Conservation (phyloP, 2,797 vertebrate genomes). For the Ptychobarbus kaznakovi region DNA sequence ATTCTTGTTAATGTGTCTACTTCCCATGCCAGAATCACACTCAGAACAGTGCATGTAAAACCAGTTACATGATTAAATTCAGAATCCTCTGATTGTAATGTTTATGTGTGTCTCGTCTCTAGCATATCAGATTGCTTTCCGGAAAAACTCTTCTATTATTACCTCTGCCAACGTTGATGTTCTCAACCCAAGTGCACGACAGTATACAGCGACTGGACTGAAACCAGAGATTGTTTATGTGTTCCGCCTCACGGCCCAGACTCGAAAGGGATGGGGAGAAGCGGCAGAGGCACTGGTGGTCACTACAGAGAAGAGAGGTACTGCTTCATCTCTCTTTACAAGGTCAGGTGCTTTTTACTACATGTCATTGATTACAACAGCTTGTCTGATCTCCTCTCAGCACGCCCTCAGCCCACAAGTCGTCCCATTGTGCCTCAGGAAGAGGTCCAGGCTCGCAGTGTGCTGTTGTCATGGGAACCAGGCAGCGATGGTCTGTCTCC, state of each 20-base stretch:
- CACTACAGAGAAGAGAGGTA: conserved; percentile 97
- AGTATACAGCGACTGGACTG: conserved; percentile 87
- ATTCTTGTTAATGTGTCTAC: too few relatives aligned
- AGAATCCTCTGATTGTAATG: conserved; percentile 12
- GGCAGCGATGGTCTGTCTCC: conserved; percentile 87
- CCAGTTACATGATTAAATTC: neutral
- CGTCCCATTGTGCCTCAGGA: conserved; percentile 91
- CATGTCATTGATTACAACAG: neutral
- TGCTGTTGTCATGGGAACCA: conserved; percentile 91
- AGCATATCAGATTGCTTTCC: conserved; percentile 95
- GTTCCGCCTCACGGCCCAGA: conserved; percentile 94
- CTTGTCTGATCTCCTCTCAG: conserved; percentile 69
- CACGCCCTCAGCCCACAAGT: conserved; percentile 91
- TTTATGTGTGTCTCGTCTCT: conserved; percentile 22
- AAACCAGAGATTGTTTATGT: conserved; percentile 90
- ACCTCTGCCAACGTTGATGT: conserved; percentile 85
- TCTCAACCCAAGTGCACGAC: conserved; percentile 87
- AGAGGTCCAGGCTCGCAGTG: conserved; percentile 88
- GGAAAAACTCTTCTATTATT: conserved; percentile 86
- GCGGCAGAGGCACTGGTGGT: conserved; percentile 93
- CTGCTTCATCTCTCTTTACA: conserved; percentile 3
- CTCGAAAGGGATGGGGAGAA: conserved; percentile 96
- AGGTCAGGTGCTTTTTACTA: neutral
- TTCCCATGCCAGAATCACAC: neutral
- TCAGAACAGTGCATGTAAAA: neutral